Evolutionary conservation across 2,113 vertebrate species (phyloP).

Genomic region (Motacilla tschutschensis): DNA sequence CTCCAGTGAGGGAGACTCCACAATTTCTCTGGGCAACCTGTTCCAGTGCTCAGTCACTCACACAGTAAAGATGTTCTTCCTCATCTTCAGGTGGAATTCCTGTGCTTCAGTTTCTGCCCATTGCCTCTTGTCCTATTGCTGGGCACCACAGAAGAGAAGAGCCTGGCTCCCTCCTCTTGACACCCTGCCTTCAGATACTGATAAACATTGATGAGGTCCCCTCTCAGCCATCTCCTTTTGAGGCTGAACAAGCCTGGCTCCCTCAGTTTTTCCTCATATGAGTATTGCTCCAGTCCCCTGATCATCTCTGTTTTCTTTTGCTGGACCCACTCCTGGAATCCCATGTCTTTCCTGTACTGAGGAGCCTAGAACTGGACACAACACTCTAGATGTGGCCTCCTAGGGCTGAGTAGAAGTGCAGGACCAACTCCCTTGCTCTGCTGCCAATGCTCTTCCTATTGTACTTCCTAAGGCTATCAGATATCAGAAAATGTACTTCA

Average conservation of each 20-base stretch:
- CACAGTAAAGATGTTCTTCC: background rate
- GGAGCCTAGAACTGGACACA: too few species aligned
- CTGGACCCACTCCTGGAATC: too few species aligned
- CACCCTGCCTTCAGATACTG: background rate
- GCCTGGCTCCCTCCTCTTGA: background rate
- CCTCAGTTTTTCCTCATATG: background rate
- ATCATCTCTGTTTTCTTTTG: background rate
- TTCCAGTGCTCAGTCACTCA: background rate
- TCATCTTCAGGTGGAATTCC: background rate
- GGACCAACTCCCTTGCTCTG: background rate
- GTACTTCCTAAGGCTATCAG: background rate
- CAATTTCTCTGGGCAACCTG: background rate
- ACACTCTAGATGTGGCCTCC: background rate
- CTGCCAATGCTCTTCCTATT: background rate
- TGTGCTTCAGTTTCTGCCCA: background rate
- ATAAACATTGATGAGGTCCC: rapidly evolving
- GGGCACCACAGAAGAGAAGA: background rate
- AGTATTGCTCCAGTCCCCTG: background rate
- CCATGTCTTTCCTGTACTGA: background rate
- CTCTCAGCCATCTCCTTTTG: rapidly evolving
- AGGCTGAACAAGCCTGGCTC: background rate
- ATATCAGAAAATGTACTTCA: background rate
- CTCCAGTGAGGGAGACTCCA: background rate
- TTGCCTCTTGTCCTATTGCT: background rate
- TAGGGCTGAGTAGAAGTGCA: background rate